Evolutionary conservation across 2,888 invertebrate species (phyloP).

Genomic region (Laspeyria flexula): DNA sequence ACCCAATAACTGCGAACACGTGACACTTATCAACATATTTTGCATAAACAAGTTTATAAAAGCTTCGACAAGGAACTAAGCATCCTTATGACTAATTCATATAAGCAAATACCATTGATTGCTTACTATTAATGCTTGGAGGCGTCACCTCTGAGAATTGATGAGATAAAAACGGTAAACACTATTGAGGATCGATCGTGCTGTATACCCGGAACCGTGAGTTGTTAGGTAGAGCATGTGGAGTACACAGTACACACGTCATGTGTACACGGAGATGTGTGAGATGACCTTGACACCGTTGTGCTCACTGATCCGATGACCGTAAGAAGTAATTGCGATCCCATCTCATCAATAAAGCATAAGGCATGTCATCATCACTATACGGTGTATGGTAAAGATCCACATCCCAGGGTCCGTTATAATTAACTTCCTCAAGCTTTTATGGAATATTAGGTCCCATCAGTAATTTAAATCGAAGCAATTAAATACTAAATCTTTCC

Average conservation of each 20-base stretch:
- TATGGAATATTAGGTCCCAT: slow-evolving; percentile 42
- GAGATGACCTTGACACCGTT: slow-evolving; percentile 72
- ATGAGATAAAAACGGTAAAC: slow-evolving; percentile 45
- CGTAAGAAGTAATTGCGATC: slow-evolving; percentile 65
- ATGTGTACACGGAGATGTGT: too few species aligned
- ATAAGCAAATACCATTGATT: slow-evolving; percentile 32
- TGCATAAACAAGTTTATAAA: slow-evolving; percentile 23
- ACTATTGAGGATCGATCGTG: slow-evolving; percentile 51
- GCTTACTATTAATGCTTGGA: slow-evolving; percentile 28
- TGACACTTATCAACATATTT: slow-evolving; percentile 2
- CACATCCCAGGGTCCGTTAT: slow-evolving; percentile 67
- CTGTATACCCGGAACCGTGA: slow-evolving; percentile 67
- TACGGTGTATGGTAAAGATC: slow-evolving; percentile 51
- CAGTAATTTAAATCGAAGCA: background rate
- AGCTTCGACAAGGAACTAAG: slow-evolving; percentile 26
- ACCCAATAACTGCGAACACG: slow-evolving; percentile 10
- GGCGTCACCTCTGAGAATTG: slow-evolving; percentile 34
- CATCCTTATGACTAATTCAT: slow-evolving; percentile 38
- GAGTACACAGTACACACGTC: background rate
- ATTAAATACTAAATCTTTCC: slow-evolving; percentile 8
- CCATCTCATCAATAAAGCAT: slow-evolving; percentile 63
- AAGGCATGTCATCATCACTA: slow-evolving; percentile 62
- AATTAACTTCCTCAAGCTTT: slow-evolving; percentile 66
- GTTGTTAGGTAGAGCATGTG: slow-evolving; percentile 47
- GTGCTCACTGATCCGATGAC: slow-evolving; percentile 55